phyloP scores from a whole-genome alignment of 2,888 invertebrate species.

The Lasius fuliginosus region DNA sequence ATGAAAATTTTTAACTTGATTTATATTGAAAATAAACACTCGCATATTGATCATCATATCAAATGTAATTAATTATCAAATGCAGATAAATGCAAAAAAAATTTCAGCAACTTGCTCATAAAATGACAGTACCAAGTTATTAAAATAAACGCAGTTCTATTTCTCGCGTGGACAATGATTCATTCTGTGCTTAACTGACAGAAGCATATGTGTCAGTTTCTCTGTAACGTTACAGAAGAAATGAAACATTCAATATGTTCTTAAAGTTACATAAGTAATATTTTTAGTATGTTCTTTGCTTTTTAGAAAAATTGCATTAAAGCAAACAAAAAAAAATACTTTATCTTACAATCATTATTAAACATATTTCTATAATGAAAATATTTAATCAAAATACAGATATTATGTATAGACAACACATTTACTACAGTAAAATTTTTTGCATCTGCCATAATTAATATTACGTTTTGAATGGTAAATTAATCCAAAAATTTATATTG shows the following conservation, averaged over 20 bases:
- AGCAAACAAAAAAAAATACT: background rate
- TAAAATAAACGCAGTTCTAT: constrained; percentile 7
- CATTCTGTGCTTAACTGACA: constrained; percentile 5
- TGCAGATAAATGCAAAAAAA: background rate
- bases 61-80: background rate
- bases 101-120: background rate
- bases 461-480: background rate
- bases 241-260: background rate
- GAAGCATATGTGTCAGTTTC: background rate
- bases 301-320: background rate
- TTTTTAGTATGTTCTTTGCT: background rate
- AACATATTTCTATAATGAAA: background rate
- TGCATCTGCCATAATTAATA: background rate
- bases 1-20: background rate
- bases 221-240: background rate
- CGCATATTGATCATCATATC: background rate
- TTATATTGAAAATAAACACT: background rate
- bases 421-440: background rate
- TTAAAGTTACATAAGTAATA: background rate
- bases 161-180: background rate
- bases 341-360: background rate
- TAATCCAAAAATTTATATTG: background rate
- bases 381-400: background rate
- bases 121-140: background rate
- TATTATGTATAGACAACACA: background rate